Percentiles rank a stretch among this genome's conserved stretches.
phyloP scores from a whole-genome alignment of 1,140 invertebrate genomes.

The Schlechtendalia chinensis region DNA sequence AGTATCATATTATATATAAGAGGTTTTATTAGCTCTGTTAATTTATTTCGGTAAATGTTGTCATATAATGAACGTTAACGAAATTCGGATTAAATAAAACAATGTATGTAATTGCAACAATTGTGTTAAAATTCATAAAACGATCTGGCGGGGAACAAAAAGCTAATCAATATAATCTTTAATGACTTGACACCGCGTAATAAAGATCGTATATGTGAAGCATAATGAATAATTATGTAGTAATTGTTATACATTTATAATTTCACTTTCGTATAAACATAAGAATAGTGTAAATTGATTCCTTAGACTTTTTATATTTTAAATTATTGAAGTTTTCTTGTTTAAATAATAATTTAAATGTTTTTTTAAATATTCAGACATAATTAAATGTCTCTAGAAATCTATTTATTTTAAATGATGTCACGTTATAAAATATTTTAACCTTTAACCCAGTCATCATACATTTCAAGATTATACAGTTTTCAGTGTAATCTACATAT shows the following conservation, averaged over 20 bases:
- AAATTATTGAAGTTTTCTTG: too few relatives aligned
- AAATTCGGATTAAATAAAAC: neutral
- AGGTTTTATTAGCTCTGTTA: neutral
- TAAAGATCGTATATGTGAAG: neutral
- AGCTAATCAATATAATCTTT: neutral
- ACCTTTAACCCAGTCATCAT: too few relatives aligned
- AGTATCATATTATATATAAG: too few relatives aligned
- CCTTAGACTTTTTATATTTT: neutral
- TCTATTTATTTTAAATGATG: neutral
- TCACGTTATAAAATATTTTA: neutral
- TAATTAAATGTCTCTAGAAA: neutral
- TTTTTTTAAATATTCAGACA: too few relatives aligned
- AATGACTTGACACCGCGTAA: neutral
- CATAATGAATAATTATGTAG: neutral
- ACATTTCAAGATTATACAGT: neutral
- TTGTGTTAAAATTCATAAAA: neutral
- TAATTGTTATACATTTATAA: neutral
- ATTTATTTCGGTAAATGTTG: neutral
- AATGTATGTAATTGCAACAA: neutral
- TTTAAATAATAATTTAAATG: too few relatives aligned
- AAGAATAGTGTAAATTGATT: neutral
- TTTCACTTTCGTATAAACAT: neutral
- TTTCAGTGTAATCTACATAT: neutral
- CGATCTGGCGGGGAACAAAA: neutral
- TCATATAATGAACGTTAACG: neutral